Base-by-base conservation (phyloP, 2,888 invertebrate genomes). In the Fissipunctia ypsillon region DNA sequence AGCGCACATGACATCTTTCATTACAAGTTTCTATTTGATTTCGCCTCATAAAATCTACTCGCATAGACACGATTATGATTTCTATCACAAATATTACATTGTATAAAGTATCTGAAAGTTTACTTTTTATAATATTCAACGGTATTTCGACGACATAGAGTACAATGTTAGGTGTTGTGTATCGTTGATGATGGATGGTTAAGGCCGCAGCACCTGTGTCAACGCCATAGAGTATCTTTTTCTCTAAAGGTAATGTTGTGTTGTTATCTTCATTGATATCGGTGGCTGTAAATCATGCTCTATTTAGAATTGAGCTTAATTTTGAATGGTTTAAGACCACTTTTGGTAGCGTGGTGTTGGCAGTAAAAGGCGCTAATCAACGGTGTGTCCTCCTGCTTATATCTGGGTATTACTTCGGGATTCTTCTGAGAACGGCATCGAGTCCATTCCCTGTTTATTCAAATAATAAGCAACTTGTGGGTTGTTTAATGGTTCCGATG, bases 11-110 rank as follows among this genome's bases (percentile, higher is more conserved):
- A 94, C 94, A 95, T 95, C 94, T 94, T 94, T 94, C 94, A 95
- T 95, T 95, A 93, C 95, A 94, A 94, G 96, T 96, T 96, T 96
- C 96, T 96, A 96, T 96, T 96, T 96, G 96, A 95, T 96, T 95
- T 94, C 91, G 93, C 90, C 92, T 94, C 95, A 94, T 95, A 95
- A 95, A 95, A 94, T 91, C 87, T 89, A 91, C 93, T 95, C 91
- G 91, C 94, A 92, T 91, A 89, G 91, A 92, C 89, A 90, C 93
- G 94, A 95, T 95, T 95, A 95, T 91, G 95, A 94, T 95, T 94
- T 95, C 95, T 94, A 95, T 95, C 93, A 95, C 95, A 95, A 94
- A 94, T 94, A 94, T 93, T 91, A 94, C 93, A 93, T 91, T 92
- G 93, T 94, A 91, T 89, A 89, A 89, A 90, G 88, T 87, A 86